Conservation (phyloP, 2,888 invertebrate species). For the Gibbula magus region DNA sequence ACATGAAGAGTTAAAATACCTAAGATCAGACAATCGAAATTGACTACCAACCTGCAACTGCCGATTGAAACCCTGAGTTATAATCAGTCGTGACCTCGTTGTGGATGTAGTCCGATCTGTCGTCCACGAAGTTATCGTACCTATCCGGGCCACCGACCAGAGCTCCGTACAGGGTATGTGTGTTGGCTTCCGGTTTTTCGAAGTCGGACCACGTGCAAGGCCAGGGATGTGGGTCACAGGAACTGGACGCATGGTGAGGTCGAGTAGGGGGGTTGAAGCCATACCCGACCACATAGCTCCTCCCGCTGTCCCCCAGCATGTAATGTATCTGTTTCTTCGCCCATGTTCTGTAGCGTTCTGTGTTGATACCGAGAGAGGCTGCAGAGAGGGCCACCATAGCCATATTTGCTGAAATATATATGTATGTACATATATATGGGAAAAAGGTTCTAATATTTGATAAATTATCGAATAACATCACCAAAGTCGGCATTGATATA, state of each 20-base stretch:
- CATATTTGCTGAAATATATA: constrained; percentile 52
- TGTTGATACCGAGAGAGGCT: constrained; percentile 50
- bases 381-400: constrained; percentile 55
- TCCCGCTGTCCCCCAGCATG: constrained; percentile 50
- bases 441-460: too few relatives aligned
- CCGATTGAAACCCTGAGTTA: constrained; percentile 69
- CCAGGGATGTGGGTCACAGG: constrained; percentile 42
- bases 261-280: constrained; percentile 55
- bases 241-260: constrained; percentile 60
- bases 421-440: too few relatives aligned
- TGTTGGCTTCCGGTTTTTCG: constrained; percentile 47
- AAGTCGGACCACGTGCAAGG: constrained; percentile 46
- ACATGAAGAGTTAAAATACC: too few relatives aligned
- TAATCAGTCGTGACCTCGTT: constrained; percentile 70
- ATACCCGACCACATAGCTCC: constrained; percentile 60
- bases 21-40: too few relatives aligned
- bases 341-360: constrained; percentile 43
- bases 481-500: too few relatives aligned
- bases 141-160: constrained; percentile 62
- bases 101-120: constrained; percentile 59
- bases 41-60: constrained; percentile 59
- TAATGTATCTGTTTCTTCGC: constrained; percentile 58
- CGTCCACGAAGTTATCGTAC: constrained; percentile 61
- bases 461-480: too few relatives aligned
- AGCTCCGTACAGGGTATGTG: constrained; percentile 58